phyloP scores from a whole-genome alignment of 2,797 vertebrate species.

The Tympanoctomys barrerae region DNA sequence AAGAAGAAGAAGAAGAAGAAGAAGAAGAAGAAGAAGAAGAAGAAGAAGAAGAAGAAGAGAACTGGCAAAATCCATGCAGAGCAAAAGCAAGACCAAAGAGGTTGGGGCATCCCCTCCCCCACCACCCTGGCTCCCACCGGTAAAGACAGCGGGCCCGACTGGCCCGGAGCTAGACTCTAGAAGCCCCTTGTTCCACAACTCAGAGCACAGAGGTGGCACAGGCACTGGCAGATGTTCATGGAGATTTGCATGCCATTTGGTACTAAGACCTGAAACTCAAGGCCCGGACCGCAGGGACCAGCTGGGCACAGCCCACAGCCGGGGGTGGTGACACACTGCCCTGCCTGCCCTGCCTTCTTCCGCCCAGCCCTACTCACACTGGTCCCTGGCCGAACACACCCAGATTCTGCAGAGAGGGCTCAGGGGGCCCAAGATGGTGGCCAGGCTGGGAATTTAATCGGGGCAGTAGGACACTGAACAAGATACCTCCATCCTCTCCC shows the following conservation, averaged over 20 bases:
- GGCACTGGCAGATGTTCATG: rapidly evolving
- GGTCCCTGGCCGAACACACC: not conserved
- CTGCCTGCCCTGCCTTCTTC: not conserved
- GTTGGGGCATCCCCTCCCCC: rapidly evolving
- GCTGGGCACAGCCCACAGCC: not conserved
- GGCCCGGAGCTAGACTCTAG: rapidly evolving
- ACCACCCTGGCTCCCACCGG: not conserved
- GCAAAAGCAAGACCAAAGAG: no score
- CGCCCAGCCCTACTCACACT: not conserved
- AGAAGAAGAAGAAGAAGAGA: no score
- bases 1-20: no score
- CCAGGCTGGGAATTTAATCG: not conserved
- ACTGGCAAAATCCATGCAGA: no score
- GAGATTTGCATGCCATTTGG: not conserved
- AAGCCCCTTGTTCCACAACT: not conserved
- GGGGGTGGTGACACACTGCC: rapidly evolving
- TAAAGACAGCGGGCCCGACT: not conserved
- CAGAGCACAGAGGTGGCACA: not conserved
- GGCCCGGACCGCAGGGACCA: not conserved
- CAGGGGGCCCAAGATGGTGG: not conserved
- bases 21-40: no score
- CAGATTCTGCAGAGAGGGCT: not conserved
- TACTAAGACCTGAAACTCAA: no score
- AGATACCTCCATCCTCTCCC: rapidly evolving
- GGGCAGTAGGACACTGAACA: not conserved